Evolutionary conservation across 2,113 vertebrate genomes (phyloP), one percentile per base, ranked within the genome.

Genomic region (Menidia beryllina): DNA sequence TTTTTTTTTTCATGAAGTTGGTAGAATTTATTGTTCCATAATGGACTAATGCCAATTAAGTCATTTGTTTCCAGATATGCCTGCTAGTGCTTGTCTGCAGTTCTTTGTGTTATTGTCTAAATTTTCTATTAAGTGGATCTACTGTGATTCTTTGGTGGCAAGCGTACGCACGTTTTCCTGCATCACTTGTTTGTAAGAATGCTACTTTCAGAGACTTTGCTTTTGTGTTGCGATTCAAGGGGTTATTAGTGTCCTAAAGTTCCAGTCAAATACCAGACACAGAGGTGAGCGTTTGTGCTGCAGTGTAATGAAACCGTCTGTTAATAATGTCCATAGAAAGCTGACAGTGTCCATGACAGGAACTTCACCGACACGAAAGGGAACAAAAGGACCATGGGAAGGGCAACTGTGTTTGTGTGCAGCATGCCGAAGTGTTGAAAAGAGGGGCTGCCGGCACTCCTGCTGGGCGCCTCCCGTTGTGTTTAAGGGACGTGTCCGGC

Each of bases 401-500:
- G 89, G 91, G 91, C 88, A 90, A 90, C 81, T 82, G 87, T 91
- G 88, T 91, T 90, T 91, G 86, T 91, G 87, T 83, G 84, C 86
- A 82, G 75, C 85, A 64, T 91, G 91, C 72, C n/a, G 75, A 84
- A 90, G 88, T 91, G 92, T 92, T 91, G 90, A 91, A 93, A 92
- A 93, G 89, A 91, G 92, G 90, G 90, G 88, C 90, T 91, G 92
- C 88, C 63, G 86, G 85, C 92, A 91, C 91, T 92, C 91, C 91
- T 43, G 86, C 83, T 88, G 87, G 87, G 88, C 79, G 88, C 89
- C 90, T 92, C 87, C 88, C 73, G 80, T 84, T 92, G 89, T 89
- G 86, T 90, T 92, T 88, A 87, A 89, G 83, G 77, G 91, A 94
- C 93, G 84, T 94, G 93, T 93, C 91, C 91, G 75, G 93, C 92